Evolutionary conservation across 2,888 invertebrate genomes (phyloP).

Genomic region (Zygogramma bicolorata): DNA sequence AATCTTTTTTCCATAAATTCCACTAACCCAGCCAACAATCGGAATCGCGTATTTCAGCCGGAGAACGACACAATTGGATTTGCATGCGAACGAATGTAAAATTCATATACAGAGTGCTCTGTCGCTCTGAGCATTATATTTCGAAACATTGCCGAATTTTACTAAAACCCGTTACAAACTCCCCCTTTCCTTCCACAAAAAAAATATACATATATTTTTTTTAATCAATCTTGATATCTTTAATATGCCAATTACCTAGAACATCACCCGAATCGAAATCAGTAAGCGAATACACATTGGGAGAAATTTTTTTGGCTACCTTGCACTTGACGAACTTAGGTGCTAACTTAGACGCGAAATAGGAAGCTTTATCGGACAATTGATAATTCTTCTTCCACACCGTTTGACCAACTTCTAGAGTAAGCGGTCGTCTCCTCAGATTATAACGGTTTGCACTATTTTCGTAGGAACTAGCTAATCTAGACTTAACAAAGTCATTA

Average conservation of each 20-base stretch:
- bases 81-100: too few species aligned
- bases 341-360: slow-evolving; percentile 38
- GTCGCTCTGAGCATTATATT: too few species aligned
- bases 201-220: too few species aligned
- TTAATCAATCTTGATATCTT: slow-evolving; percentile 23
- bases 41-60: too few species aligned
- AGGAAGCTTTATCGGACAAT: slow-evolving; percentile 34
- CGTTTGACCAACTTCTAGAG: slow-evolving; percentile 8
- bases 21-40: too few species aligned
- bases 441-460: slow-evolving; percentile 20
- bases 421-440: slow-evolving; percentile 21
- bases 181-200: neutral
- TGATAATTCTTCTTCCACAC: slow-evolving; percentile 31
- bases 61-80: too few species aligned
- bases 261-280: neutral
- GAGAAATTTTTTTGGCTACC: slow-evolving; percentile 14
- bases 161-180: neutral
- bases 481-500: neutral
- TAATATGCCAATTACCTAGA: slow-evolving; percentile 23
- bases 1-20: too few species aligned
- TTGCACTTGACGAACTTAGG: slow-evolving; percentile 22
- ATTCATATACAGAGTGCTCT: too few species aligned
- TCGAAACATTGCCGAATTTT: too few species aligned
- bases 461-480: slow-evolving; percentile 18
- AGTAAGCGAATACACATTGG: slow-evolving; percentile 6